These are phyloP conservation scores for Neoaliturus tenellus DNA, from an alignment of 2,888 invertebrate species.

Conservation along the genomic window DNA sequence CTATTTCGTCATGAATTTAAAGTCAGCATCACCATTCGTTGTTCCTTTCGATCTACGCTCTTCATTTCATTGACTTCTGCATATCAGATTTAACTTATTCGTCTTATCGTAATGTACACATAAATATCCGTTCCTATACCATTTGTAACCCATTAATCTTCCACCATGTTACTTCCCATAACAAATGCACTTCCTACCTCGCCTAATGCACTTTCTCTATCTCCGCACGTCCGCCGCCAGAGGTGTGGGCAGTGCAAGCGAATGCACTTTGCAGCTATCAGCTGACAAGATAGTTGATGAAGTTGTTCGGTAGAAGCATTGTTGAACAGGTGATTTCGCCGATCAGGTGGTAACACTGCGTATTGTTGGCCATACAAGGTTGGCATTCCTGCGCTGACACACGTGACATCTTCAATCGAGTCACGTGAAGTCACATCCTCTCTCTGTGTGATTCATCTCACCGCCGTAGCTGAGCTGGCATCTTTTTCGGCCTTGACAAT, in stretches of 20 bases:
- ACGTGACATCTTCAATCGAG: constrained; percentile 2
- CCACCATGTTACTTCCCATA: background rate
- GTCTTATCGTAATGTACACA: too few species aligned
- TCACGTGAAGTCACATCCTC: background rate
- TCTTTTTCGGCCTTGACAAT: background rate
- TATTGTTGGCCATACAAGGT: background rate
- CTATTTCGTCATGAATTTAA: too few species aligned
- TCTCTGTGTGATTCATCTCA: background rate
- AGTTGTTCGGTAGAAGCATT: background rate
- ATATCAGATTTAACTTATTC: too few species aligned
- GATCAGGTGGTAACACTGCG: constrained; percentile 5
- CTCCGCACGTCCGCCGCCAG: background rate
- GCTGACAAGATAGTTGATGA: background rate
- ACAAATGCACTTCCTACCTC: background rate
- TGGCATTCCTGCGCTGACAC: background rate
- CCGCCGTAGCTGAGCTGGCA: background rate
- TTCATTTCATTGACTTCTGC: too few species aligned
- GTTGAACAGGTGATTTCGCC: background rate
- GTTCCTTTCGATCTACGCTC: too few species aligned
- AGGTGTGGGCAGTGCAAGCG: background rate
- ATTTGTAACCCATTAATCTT: background rate
- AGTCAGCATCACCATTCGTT: too few species aligned
- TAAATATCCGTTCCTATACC: background rate
- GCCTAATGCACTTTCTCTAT: background rate
- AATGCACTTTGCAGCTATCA: constrained; percentile 3